Evolutionary conservation across 53 echinoderm and acorn worm species (phyloP), one percentile per base, ranked within the genome.

Genomic region (Patiria pectinifera): DNA sequence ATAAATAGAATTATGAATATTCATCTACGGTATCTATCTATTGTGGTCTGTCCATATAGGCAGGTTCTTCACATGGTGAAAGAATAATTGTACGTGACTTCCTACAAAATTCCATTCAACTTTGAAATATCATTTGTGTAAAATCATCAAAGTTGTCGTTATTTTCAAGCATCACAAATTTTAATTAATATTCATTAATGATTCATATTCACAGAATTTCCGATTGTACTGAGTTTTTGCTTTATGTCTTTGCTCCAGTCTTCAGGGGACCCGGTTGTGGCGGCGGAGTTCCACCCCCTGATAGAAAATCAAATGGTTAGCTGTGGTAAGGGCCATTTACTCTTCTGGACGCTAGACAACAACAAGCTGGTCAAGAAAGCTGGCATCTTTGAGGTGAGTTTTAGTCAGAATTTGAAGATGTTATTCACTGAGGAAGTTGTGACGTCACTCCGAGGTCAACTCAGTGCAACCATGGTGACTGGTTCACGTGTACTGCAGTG

Each of bases 351-450:
- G 59, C 70, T 93, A 74, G 87, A 83, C 43, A 84, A 89, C 71
- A 95, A 95, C 81, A 98, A 96, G 75, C 91, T 98, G 26, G 89
- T 82, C 91, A 97, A 95, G 90, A 98, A 97, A 78, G 95, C 96
- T 63, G 99, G 99, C 49, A 97, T 98, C 87, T 98, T 97, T 96
- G 99, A 98, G 96, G 99, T 98, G 93, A 91, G 84, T 63, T 24
- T 59, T 4, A 82, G 58, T 10, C 25, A 10, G 48, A 5, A 22
- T 16, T 18, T 74, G 6, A 74, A 74, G 8, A 70, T 70, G 35
- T 0, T 70, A 70, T 18, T 14, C 70, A 0, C 70, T 70, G 70
- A 4, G 0, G 35, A 53, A 53, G 53, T 53, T 53, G 53, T 53
- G 53, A 53, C 53, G 53, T 53, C 53, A 53, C 53, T 53, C 53